Conservation (phyloP, 2,797 vertebrate genomes). For the Rhinoraja longicauda region DNA sequence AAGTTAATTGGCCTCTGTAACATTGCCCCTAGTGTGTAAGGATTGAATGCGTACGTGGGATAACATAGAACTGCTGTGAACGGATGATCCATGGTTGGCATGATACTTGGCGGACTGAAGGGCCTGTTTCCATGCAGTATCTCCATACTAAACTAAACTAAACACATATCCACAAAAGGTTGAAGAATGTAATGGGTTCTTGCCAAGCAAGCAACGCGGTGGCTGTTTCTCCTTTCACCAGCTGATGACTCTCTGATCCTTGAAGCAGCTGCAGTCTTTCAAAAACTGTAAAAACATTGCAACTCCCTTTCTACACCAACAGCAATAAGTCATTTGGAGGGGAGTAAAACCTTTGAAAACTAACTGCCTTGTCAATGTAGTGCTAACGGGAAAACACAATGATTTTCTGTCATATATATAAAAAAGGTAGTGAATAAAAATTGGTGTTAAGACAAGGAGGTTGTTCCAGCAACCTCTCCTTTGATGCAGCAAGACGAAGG, state of each 20-base stretch:
- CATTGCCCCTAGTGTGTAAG: no score
- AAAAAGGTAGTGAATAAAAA: no score
- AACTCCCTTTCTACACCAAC: neutral
- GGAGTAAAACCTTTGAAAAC: neutral
- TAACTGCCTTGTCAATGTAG: neutral
- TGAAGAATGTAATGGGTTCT: neutral
- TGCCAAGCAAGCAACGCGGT: neutral
- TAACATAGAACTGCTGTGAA: no score
- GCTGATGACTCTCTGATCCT: neutral
- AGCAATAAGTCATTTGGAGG: neutral
- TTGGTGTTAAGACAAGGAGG: no score
- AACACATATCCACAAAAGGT: neutral
- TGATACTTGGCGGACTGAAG: no score
- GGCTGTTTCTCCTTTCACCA: neutral
- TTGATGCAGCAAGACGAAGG: no score
- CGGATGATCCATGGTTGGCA: no score
- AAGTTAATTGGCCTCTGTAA: no score
- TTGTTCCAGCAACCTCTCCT: no score
- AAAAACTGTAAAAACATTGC: neutral
- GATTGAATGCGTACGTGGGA: no score
- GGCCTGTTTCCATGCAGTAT: no score
- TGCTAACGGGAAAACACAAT: neutral
- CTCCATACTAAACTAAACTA: no score
- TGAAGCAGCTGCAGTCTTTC: neutral
- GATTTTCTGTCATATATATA: neutral